These are phyloP conservation scores for Nibea coibor DNA, from an alignment of 2,113 vertebrate species.

Conservation along the genomic window DNA sequence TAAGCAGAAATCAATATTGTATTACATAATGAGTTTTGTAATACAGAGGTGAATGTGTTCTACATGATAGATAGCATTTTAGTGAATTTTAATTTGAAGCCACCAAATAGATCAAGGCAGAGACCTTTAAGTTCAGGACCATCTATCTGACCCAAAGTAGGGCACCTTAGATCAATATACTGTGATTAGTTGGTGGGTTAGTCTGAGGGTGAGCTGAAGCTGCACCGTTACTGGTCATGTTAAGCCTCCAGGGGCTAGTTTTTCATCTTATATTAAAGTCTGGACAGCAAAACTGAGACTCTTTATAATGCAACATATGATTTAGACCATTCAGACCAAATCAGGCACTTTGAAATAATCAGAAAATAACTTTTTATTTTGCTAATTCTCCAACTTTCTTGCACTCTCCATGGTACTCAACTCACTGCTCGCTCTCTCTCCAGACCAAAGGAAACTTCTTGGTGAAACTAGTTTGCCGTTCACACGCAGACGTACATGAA, in stretches of 20 bases:
- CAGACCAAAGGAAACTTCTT: too few species aligned
- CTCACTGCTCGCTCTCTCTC: too few species aligned
- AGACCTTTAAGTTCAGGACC: not conserved
- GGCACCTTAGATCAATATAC: not conserved
- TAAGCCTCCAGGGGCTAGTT: not conserved
- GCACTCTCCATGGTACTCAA: too few species aligned
- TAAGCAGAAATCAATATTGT: slow-evolving; percentile 12
- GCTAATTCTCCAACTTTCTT: too few species aligned
- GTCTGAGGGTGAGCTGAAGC: not conserved
- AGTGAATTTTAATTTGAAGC: not conserved
- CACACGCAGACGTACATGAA: too few species aligned
- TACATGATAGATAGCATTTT: not conserved
- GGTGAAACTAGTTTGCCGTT: too few species aligned
- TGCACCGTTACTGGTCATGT: not conserved
- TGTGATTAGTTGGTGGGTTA: not conserved
- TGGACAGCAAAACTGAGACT: too few species aligned
- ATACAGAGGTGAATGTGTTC: not conserved
- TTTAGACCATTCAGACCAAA: too few species aligned
- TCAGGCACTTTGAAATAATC: too few species aligned
- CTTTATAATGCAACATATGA: too few species aligned
- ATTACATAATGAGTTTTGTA: slow-evolving; percentile 16
- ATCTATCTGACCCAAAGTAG: not conserved
- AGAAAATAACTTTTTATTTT: too few species aligned
- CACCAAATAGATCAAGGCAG: not conserved
- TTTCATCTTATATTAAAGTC: too few species aligned